Evolutionary conservation across 2,888 invertebrate species (phyloP), one percentile per base, ranked within the genome.

Genomic region (Autographa gamma): DNA sequence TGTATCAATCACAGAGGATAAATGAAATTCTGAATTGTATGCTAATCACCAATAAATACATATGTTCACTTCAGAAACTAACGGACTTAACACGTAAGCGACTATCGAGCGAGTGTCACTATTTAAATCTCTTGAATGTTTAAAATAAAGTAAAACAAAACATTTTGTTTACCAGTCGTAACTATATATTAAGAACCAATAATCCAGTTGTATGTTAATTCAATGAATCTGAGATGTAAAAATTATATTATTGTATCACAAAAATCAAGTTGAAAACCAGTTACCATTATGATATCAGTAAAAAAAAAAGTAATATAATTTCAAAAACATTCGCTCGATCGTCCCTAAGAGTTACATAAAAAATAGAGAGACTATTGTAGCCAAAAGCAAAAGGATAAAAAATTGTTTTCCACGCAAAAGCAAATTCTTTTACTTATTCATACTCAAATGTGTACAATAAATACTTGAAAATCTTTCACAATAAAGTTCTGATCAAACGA

Each of bases 331-430:
- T 69, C 59, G 73, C 63, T 74, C 69, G 43, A 60, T 8, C 18
- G 56, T 54, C 69, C 14, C 38, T 18, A 16, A 38, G 59, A 38
- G 59, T 32, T n/a, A 65, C 25, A 61, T 19, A 19, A 64, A 84
- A 64, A 63, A 56, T 71, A 76, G 77, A 84, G 85, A 76, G 80
- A 79, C 71, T 68, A 34, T 60, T 59, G 60, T 11, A 48, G 48
- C 48, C 41, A 16, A 60, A 69, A 58, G 14, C 43, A 56, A 64
- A 54, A 41, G 54, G 65, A 56, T 59, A 56, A 71, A 43, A 66
- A 60, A 32, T 70, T 81, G 67, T 64, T 65, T 71, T 62, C 60
- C 14, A 60, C 25, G 25, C 34, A 31, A 52, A 74, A 66, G 31
- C 63, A 68, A 76, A 69, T 25, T 6, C 16, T 43, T 1, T 48